A percentile compares a stretch with the other conserved stretches of the same genome.
These are phyloP conservation scores for Drosophila merina DNA, from an alignment of 2,888 invertebrate species.

Conservation along the genomic window DNA sequence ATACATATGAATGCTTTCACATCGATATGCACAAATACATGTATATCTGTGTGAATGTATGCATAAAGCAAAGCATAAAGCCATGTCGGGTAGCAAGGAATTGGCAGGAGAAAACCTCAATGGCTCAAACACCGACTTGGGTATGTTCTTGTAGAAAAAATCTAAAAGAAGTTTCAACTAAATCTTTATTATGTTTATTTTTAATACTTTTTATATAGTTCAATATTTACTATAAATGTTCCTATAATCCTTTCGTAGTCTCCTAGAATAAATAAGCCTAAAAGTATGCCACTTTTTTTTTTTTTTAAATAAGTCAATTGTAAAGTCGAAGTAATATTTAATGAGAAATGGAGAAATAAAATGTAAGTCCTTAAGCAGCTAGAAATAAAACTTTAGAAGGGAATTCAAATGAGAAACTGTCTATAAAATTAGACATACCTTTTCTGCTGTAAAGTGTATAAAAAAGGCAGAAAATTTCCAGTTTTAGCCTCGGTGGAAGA, in stretches of 20 bases:
- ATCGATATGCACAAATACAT: conserved; percentile 1
- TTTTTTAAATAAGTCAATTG: too few species aligned
- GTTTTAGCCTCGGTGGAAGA: conserved; percentile 22
- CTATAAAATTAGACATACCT: background rate
- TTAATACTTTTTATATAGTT: background rate
- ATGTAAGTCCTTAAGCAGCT: too few species aligned
- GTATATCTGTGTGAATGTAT: background rate
- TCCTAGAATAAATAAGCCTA: background rate
- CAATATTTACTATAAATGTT: background rate
- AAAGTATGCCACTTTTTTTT: background rate
- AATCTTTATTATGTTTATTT: background rate
- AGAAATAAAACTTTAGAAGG: too few species aligned
- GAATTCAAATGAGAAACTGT: background rate
- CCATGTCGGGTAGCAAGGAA: conserved; percentile 14
- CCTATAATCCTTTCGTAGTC: too few species aligned
- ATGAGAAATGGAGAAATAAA: too few species aligned
- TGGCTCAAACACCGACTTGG: background rate
- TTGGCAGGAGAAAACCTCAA: conserved; percentile 7
- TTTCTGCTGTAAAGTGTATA: conserved; percentile 3
- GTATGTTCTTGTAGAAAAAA: too few species aligned
- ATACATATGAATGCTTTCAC: conserved; percentile 15
- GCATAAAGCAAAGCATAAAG: conserved; percentile 14
- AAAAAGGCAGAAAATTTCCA: conserved; percentile 11
- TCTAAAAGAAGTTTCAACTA: background rate
- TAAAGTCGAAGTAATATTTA: too few species aligned